Base-by-base conservation (phyloP, 35 echinoderm and acorn worm species). In the Apostichopus californicus region DNA sequence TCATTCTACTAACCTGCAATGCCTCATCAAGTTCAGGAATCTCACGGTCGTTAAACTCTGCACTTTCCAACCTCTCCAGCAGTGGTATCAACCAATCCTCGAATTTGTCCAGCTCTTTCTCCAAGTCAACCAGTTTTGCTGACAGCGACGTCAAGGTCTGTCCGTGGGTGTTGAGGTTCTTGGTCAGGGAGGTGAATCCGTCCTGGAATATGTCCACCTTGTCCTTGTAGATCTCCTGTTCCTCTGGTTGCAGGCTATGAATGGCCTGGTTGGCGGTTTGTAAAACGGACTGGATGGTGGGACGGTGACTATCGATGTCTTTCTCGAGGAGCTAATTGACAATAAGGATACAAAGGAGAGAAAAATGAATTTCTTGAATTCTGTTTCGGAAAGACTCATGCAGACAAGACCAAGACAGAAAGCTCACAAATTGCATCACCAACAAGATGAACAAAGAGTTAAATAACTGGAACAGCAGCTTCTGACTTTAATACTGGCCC, bases 241-340 rank as follows among this genome's bases (percentile, higher is more conserved):
- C 93, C 73, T 96, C 95, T 18, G 97, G 97, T 79, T 93, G 91
- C 28, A 94, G 86, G 57, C 91, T 92, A 55, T 92, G 71, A 25
- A 95, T 92, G 5, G 92, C 95, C 60, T 94, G 89, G 66, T 94
- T 92, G 25, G 95, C 92, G 73, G 93, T 86, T 71, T 94, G 93
- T 24, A 96, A 64, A 61, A 99, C 97, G 18, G 95, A 94, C 75
- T 99, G 95, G 57, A 99, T 95, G 18, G 91, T 94, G 24, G 97
- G 97, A 18, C 91, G 91, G 86, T 99, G 97, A 91, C 96, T 96
- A 24, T 99, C 95, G 54, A 99, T 99, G 87, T 96, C 97, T 90
- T 96, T 99, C 89, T 96, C 97, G 15, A 96, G 88, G 54, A 95
- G 90, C 94, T 96, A 21, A 15, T 15, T 1, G 28, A 54, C 18